Evolutionary conservation across 2,888 invertebrate genomes (phyloP), one percentile per base, ranked within the genome.

Genomic region (Tetropium fuscum): DNA sequence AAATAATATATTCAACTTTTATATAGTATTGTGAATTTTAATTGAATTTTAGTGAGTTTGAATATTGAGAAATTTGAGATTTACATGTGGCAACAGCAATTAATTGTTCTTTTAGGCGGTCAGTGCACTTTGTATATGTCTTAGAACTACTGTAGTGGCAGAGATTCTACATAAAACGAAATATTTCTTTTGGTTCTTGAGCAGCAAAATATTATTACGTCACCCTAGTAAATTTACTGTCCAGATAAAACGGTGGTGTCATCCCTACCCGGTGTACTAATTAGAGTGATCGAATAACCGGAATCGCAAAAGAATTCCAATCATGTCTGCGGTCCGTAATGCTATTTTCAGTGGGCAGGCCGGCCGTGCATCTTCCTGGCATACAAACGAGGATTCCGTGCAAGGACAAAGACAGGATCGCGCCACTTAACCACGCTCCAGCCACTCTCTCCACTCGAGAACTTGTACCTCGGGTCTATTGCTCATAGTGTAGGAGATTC

Each of bases 371-470:
- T 65, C 69, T 69, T 70, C 64, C 64, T 64, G 63, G 77, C 74
- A 77, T 77, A 77, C 76, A 69, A 74, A 75, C 66, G 58, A 70
- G 63, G 43, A 60, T 45, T 70, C 66, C 75, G 73, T 74, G 75
- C 69, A 64, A 62, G 66, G 73, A 74, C 74, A 76, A 74, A 74
- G 71, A 64, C 60, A 19, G 49, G 71, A 73, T 69, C 71, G 64
- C 68, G 67, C 71, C 76, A 77, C 77, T 78, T 77, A 78, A 75
- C 77, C 77, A 76, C 77, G 77, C 71, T 78, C 77, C 74, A 74
- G 77, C 74, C 65, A 47, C 57, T 36, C 57, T 36, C 51, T 49
- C 43, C 55, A 55, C 47, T 53, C 30, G 36, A 53, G 53, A 47
- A 45, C 18, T 38, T 3, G 41, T 22, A 19, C 22, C 36, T 27